phyloP scores from a whole-genome alignment of 2,797 vertebrate species.

The Sternotherus odoratus region DNA sequence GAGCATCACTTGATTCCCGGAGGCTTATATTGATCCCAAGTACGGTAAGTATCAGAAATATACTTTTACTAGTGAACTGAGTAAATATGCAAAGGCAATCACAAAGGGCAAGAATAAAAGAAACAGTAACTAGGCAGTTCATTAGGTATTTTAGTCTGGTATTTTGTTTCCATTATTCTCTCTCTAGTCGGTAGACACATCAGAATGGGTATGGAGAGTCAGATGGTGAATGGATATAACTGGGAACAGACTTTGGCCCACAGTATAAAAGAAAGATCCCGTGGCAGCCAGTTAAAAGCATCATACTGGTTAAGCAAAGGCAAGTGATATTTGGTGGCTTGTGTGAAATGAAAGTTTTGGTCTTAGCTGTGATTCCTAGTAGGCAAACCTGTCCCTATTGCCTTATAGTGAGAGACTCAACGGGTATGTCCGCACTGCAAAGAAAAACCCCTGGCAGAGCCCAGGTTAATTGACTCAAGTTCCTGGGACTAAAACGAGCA shows the following conservation, averaged over 20 bases:
- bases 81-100: neutral
- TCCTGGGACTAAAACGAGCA: neutral
- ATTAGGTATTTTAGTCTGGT: accelerated
- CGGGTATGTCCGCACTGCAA: neutral
- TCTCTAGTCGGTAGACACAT: accelerated
- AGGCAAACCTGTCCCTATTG: neutral
- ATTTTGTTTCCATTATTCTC: neutral
- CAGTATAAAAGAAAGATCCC: neutral
- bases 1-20: neutral
- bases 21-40: neutral
- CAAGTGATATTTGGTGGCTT: neutral
- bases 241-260: neutral
- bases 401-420: neutral
- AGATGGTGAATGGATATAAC: neutral
- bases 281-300: neutral
- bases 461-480: neutral
- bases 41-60: accelerated
- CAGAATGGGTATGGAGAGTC: neutral
- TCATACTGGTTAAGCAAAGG: neutral
- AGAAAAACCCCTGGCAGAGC: neutral
- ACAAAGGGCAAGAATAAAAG: neutral
- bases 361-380: neutral
- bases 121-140: neutral
- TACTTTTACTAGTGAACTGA: neutral
- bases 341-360: neutral